Base-by-base conservation (phyloP, 2,113 vertebrate species). In the Hypocryptadius cinnamomeus region DNA sequence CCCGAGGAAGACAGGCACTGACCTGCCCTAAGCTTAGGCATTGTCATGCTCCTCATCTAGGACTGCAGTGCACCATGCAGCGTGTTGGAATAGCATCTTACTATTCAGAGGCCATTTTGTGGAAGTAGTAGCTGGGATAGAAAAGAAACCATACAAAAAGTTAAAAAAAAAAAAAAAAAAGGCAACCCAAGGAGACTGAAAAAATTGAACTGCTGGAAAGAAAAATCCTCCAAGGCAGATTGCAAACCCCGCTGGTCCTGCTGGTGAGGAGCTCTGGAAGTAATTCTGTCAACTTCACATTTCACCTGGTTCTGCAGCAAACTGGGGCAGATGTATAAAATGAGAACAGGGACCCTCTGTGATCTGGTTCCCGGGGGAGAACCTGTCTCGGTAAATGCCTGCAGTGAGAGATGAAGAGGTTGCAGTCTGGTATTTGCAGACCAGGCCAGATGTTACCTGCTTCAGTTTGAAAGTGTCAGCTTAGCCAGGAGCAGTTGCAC, bases 381-480 rank as follows among this genome's bases (percentile, higher is more conserved):
- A 33, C 33, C 60, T 92, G 76, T 60, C 82, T 85, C 0, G 0
- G 40, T 60, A 86, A 83, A 74, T 48, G 69, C 72, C 66, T 4
- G 5, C 37, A 60, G 76, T n/a, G 16, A 71, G 37, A 86, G 68
- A 74, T 57, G 72, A 90, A 80, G 72, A 60, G 40, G 40, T 57
- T 92, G 76, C 79, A 64, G 57, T 44, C 79, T 94, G 89, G 63
- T 87, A 59, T 88, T 92, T 66, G 21, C 61, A 85, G 72, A 77
- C 51, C 71, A 63, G 63, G 56, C 59, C 85, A 96, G 92, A 87
- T 92, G 91, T 94, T 95, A 89, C 76, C 73, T 78, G 70, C 82
- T 95, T 92, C 89, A 54, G 10, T 96, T 89, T 93, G 78, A 87
- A 95, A 94, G 30, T 35, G 2, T 91, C 65, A 83, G 68, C 79